phyloP scores from a whole-genome alignment of 2,113 vertebrate genomes.

The Lontra canadensis region DNA sequence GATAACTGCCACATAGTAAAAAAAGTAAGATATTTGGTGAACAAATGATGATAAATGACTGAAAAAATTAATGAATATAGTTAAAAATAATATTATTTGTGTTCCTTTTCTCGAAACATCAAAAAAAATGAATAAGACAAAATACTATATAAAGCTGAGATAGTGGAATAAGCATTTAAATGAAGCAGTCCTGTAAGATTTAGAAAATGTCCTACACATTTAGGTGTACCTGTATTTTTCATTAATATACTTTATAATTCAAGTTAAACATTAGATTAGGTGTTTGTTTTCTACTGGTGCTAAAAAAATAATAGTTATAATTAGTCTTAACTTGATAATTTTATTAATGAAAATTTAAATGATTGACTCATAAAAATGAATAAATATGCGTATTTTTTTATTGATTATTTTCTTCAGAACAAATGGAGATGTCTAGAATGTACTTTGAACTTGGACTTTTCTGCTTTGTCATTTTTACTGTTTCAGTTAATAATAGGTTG shows the following conservation, averaged over 20 bases:
- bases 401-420: background rate
- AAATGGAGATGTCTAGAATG: background rate
- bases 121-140: background rate
- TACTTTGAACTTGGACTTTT: background rate
- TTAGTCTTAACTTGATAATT: background rate
- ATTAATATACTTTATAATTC: background rate
- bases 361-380: background rate
- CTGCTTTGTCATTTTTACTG: background rate
- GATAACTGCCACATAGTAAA: background rate
- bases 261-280: background rate
- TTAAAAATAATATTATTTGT: background rate
- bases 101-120: background rate
- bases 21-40: background rate
- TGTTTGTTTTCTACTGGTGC: background rate
- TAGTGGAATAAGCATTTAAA: background rate
- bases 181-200: background rate
- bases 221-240: background rate
- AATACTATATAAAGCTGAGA: background rate
- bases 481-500: background rate
- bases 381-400: background rate
- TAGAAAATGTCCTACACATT: background rate
- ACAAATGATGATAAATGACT: background rate
- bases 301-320: background rate
- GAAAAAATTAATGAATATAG: background rate
- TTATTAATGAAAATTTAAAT: slow-evolving; percentile 8